These are phyloP conservation scores for Zaprionus davidi DNA, from an alignment of 1,140 invertebrate genomes.

Conservation along the genomic window DNA sequence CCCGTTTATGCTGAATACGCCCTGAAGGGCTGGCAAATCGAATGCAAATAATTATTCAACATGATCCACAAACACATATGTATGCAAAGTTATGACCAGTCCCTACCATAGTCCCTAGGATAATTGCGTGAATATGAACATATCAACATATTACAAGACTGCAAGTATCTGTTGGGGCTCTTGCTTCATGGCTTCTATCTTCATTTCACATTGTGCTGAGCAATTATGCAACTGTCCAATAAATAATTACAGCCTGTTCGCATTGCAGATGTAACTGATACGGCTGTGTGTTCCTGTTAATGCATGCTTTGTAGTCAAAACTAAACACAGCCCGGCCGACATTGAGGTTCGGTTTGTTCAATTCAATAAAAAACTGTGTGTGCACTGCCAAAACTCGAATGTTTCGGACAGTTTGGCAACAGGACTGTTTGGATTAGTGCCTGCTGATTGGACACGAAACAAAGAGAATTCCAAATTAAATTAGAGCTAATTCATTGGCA, in stretches of 20 bases:
- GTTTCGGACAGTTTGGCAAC: slow-evolving; percentile 38
- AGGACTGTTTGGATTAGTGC: slow-evolving; percentile 19
- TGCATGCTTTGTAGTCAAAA: slow-evolving; percentile 17
- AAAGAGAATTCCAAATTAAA: slow-evolving; percentile 29
- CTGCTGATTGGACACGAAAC: slow-evolving; percentile 21
- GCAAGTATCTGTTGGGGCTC: slow-evolving; percentile 33
- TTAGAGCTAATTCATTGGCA: slow-evolving; percentile 5
- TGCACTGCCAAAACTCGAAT: slow-evolving; percentile 13
- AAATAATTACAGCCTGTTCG: slow-evolving; percentile 24
- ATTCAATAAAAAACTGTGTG: slow-evolving; percentile 49
- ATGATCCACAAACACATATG: slow-evolving; percentile 40
- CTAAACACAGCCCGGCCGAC: not conserved
- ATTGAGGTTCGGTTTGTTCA: slow-evolving; percentile 34
- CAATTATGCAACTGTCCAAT: slow-evolving; percentile 25
- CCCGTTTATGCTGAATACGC: not conserved
- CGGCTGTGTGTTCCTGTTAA: not conserved
- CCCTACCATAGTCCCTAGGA: slow-evolving; percentile 17
- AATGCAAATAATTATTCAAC: slow-evolving; percentile 67
- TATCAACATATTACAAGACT: slow-evolving; percentile 47
- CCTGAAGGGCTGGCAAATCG: slow-evolving; percentile 31
- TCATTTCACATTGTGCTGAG: not conserved
- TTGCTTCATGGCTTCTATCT: not conserved
- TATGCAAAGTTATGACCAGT: slow-evolving; percentile 5
- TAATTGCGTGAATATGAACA: slow-evolving; percentile 61
- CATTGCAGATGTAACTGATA: slow-evolving; percentile 26